Evolutionary conservation across 2,888 invertebrate genomes (phyloP).

Genomic region (Pollenia amentaria): DNA sequence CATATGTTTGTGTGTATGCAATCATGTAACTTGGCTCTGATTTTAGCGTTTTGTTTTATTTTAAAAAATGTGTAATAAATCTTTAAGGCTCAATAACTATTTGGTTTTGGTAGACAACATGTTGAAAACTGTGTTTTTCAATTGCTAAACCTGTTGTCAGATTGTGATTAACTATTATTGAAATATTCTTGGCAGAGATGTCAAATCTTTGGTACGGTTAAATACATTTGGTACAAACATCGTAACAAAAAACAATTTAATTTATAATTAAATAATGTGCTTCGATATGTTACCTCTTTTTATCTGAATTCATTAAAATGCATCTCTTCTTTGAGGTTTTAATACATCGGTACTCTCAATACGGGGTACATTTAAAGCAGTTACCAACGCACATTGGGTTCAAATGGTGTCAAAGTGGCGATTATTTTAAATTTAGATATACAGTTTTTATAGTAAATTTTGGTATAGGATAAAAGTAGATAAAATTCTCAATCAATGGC

Average conservation of each 20-base stretch:
- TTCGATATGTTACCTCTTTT: too few species aligned
- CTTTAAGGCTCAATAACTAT: slow-evolving; percentile 58
- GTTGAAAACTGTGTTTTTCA: slow-evolving; percentile 44
- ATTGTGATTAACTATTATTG: slow-evolving; percentile 24
- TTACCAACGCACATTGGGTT: too few species aligned
- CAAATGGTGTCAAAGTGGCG: too few species aligned
- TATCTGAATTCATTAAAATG: too few species aligned
- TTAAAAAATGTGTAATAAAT: slow-evolving; percentile 56
- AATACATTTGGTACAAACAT: neutral
- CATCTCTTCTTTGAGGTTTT: too few species aligned
- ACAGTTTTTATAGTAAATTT: too few species aligned
- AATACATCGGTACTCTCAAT: too few species aligned
- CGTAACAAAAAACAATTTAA: neutral
- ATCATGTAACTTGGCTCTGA: neutral
- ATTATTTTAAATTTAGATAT: too few species aligned
- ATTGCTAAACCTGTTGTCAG: slow-evolving; percentile 33
- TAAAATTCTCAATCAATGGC: too few species aligned
- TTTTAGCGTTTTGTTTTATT: slow-evolving; percentile 3
- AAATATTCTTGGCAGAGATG: neutral
- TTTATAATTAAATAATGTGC: too few species aligned
- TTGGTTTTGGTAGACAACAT: slow-evolving; percentile 46
- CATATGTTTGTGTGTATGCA: neutral
- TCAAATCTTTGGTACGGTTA: neutral
- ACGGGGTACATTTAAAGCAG: too few species aligned
- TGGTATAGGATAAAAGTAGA: too few species aligned